These are phyloP conservation scores for Dicranocentrus wangi DNA, from an alignment of 2,888 invertebrate genomes.

Conservation along the genomic window DNA sequence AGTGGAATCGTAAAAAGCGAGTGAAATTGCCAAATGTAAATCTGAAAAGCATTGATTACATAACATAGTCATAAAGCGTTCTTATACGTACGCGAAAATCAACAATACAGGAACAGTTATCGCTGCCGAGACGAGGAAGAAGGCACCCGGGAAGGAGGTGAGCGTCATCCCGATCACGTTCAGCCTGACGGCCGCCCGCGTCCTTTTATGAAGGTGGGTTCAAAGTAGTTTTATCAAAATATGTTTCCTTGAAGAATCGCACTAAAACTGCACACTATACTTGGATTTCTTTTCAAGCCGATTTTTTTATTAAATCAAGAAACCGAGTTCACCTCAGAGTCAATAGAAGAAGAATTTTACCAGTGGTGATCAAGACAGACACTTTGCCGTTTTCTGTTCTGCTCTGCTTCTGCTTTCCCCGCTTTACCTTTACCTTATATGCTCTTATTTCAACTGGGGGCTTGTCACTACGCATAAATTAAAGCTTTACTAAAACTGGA, in stretches of 20 bases:
- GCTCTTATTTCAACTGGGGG: not conserved
- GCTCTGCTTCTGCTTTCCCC: too few relatives aligned
- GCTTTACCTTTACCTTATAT: too few relatives aligned
- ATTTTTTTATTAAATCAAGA: too few relatives aligned
- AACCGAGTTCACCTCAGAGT: too few relatives aligned
- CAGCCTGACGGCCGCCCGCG: conserved; percentile 43
- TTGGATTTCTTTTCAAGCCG: too few relatives aligned
- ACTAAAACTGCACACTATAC: too few relatives aligned
- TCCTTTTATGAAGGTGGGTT: conserved; percentile 14
- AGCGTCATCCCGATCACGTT: conserved; percentile 68
- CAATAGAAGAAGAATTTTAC: too few relatives aligned
- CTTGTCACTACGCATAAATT: conserved; percentile 37
- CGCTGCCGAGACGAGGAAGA: conserved; percentile 72
- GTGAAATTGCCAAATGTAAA: not conserved
- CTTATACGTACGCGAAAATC: conserved; percentile 72
- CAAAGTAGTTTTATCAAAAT: not conserved
- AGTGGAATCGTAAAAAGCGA: not conserved
- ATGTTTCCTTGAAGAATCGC: too few relatives aligned
- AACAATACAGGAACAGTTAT: conserved; percentile 72
- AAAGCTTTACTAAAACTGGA: conserved; percentile 43
- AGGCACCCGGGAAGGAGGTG: conserved; percentile 72
- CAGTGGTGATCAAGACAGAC: too few relatives aligned
- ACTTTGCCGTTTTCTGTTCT: conserved; percentile 24
- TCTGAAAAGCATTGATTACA: not conserved
- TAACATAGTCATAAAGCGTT: not conserved